A percentile compares a stretch with the other conserved stretches of the same genome.
Evolutionary conservation across 2,113 vertebrate genomes (phyloP).

Genomic region (Saimiri boliviensis): DNA sequence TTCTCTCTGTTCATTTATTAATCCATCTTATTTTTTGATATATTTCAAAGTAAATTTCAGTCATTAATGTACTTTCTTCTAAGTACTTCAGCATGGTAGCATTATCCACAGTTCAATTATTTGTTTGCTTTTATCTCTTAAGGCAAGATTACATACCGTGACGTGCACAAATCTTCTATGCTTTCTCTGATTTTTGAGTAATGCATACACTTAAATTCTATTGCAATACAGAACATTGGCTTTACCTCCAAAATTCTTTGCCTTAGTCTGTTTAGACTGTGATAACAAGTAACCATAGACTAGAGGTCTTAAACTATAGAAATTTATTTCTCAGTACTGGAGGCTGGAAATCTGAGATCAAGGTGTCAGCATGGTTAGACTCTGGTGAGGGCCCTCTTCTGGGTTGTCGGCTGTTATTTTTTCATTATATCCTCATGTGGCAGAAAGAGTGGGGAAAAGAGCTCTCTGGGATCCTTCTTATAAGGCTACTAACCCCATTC

Average conservation of each 20-base stretch:
- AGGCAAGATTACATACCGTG: slow-evolving; percentile 5
- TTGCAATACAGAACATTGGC: neutral
- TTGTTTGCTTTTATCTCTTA: slow-evolving; percentile 37
- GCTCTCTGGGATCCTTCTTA: neutral
- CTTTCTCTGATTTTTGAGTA: slow-evolving; percentile 24
- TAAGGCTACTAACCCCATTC: neutral
- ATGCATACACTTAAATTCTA: neutral
- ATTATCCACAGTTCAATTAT: slow-evolving; percentile 16
- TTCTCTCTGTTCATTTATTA: neutral
- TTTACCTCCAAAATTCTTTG: neutral
- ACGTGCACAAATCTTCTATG: neutral
- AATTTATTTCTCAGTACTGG: neutral
- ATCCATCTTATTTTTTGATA: slow-evolving; percentile 10
- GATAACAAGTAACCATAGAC: neutral
- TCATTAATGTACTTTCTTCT: slow-evolving; percentile 34
- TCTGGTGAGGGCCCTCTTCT: neutral
- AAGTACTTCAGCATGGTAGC: neutral
- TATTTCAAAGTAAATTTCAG: slow-evolving; percentile 16
- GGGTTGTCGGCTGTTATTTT: neutral
- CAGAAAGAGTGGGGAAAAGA: neutral
- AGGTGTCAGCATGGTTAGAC: neutral
- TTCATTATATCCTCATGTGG: neutral
- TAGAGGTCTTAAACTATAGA: neutral
- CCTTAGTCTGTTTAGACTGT: neutral
- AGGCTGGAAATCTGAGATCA: neutral